Evolutionary conservation across 2,113 vertebrate genomes (phyloP).

Genomic region (Cyrtonyx montezumae): DNA sequence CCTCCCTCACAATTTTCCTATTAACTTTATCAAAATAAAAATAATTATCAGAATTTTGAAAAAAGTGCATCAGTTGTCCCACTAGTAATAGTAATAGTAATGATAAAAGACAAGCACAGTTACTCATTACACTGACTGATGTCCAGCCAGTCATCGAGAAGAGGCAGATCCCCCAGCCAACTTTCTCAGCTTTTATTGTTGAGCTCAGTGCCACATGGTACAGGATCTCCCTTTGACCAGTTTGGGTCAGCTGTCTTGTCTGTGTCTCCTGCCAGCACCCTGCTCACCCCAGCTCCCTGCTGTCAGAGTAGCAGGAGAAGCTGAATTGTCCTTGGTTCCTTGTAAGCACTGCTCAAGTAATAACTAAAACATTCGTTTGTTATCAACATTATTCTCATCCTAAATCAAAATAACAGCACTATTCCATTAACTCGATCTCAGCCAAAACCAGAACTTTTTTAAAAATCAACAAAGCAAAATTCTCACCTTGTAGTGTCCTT

Average conservation of each 20-base stretch:
- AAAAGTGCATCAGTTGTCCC: not conserved
- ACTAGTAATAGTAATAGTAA: not conserved
- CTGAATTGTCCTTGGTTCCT: not conserved
- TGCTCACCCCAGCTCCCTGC: not conserved
- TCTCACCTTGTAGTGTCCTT: not conserved
- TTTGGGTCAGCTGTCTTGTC: not conserved
- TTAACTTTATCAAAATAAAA: not conserved
- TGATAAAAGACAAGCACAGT: not conserved
- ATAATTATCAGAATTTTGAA: not conserved
- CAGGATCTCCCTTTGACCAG: not conserved
- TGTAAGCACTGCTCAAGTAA: not conserved
- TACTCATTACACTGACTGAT: not conserved
- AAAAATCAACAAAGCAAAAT: not conserved
- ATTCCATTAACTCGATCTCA: not conserved
- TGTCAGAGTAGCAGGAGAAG: not conserved
- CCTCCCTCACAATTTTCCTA: not conserved
- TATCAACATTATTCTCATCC: not conserved
- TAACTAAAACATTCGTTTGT: not conserved
- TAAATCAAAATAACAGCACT: not conserved
- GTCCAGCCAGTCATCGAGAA: too few relatives aligned
- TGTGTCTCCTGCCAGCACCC: not conserved
- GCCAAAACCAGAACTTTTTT: not conserved
- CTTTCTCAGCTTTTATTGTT: not conserved
- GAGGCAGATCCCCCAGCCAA: too few relatives aligned
- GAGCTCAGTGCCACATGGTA: not conserved